phyloP scores from a whole-genome alignment of 2,797 vertebrate species.

The Oryzias sinensis region DNA sequence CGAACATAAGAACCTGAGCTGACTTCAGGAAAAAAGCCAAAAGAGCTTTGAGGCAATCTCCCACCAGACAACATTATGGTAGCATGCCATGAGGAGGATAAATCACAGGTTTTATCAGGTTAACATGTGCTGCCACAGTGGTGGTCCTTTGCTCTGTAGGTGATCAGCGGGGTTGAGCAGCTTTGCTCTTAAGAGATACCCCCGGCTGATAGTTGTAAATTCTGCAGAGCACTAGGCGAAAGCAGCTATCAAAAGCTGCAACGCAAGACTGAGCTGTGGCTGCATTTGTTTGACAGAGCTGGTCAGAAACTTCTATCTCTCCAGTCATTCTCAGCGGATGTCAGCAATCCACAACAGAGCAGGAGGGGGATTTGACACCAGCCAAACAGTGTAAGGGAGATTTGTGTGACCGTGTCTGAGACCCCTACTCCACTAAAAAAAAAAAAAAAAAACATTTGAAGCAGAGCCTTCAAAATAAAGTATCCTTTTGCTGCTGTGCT shows the following conservation, averaged over 20 bases:
- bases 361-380: conserved; percentile 34
- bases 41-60: conserved; percentile 42
- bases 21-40: conserved; percentile 47
- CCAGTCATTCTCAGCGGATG: conserved; percentile 30
- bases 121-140: conserved; percentile 39
- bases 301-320: conserved; percentile 51
- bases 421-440: conserved; percentile 46
- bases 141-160: conserved; percentile 48
- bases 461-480: conserved; percentile 41
- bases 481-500: conserved; percentile 31
- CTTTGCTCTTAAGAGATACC: conserved; percentile 50
- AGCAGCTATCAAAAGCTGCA: conserved; percentile 37
- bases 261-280: conserved; percentile 41
- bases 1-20: conserved; percentile 13
- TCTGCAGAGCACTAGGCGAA: conserved; percentile 25
- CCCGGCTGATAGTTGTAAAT: conserved; percentile 46
- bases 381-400: conserved; percentile 27
- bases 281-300: conserved; percentile 59
- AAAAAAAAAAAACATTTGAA: conserved; percentile 31
- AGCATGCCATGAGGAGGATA: conserved; percentile 68
- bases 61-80: conserved; percentile 62
- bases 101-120: conserved; percentile 66
- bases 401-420: conserved; percentile 51
- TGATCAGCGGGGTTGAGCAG: conserved; percentile 53
- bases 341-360: conserved; percentile 33